phyloP scores from a whole-genome alignment of 2,797 vertebrate species.

The Rhabdophis nuchalis region DNA sequence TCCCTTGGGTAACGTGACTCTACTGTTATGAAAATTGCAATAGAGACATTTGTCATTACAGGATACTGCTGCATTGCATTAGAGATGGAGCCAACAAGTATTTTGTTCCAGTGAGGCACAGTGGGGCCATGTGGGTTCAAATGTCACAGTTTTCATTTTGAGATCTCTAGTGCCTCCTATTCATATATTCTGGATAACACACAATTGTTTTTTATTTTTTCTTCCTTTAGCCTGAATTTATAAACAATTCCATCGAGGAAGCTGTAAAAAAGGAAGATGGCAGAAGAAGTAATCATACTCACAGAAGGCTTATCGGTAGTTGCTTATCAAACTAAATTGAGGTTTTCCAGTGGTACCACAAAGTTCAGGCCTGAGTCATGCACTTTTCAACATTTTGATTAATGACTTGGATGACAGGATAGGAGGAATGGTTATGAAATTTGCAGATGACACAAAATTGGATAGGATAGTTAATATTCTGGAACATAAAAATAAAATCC shows the following conservation, averaged over 20 bases:
- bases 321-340: background rate
- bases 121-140: background rate
- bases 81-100: background rate
- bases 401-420: background rate
- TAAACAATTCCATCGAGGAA: background rate
- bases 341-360: background rate
- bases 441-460: background rate
- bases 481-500: background rate
- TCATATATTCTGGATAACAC: background rate
- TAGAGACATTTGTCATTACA: background rate
- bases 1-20: background rate
- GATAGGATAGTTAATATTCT: background rate
- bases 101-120: background rate
- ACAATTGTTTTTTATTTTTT: background rate
- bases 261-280: background rate
- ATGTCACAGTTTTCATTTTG: background rate
- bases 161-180: background rate
- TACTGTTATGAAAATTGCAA: background rate
- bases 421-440: background rate
- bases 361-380: background rate
- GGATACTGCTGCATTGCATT: background rate
- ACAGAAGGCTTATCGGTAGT: background rate
- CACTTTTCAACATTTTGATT: background rate
- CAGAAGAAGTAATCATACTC: background rate
- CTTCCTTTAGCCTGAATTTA: background rate